Base-by-base conservation (phyloP, 2,888 invertebrate species). In the Teinopalpus imperialis region DNA sequence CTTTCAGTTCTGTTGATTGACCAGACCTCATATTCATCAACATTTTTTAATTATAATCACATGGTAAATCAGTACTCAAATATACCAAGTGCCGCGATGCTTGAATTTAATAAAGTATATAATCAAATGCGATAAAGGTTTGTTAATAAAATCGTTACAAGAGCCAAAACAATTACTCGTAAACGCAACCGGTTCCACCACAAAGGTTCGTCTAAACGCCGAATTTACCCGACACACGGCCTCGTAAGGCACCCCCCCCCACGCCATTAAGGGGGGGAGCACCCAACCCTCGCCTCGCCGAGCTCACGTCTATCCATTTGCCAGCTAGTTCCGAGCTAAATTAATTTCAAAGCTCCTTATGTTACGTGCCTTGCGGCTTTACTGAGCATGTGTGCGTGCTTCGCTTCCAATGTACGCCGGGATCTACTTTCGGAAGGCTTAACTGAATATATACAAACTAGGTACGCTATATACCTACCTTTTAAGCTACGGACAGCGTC, bases 291-390 rank as follows among this genome's bases (percentile, higher is more conserved):
- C 81, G n/a, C 70, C 60, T 57, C 58, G 56, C 66, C 65, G 66
- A 70, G 77, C 85, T 82, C 87, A 87, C 88, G 88, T 88, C 88
- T 88, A 88, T 88, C 88, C 88, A 88, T 88, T 88, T 88, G 87
- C 88, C 83, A 87, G 88, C 88, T 88, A 88, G 88, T 88, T 88
- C 88, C 85, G 81, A 83, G 87, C 88, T 88, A 88, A 88, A 88
- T 88, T 88, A 88, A 88, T 88, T 88, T 88, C 87, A 83, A 88
- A 88, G 88, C 88, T 87, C 87, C 88, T 88, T 88, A 88, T 85
- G 88, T 86, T 88, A 86, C 88, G 88, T 87, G 86, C 88, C 87
- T 86, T 88, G 87, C 83, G 88, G 88, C 86, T 87, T 87, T 82
- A 63, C 61, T 63, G 43, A 67, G 61, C 53, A 60, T 81, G 83